Percentiles rank a stretch among this genome's conserved stretches.
phyloP scores from a whole-genome alignment of 37 sponge, comb jelly and placozoan genomes.

The Spongilla lacustris region DNA sequence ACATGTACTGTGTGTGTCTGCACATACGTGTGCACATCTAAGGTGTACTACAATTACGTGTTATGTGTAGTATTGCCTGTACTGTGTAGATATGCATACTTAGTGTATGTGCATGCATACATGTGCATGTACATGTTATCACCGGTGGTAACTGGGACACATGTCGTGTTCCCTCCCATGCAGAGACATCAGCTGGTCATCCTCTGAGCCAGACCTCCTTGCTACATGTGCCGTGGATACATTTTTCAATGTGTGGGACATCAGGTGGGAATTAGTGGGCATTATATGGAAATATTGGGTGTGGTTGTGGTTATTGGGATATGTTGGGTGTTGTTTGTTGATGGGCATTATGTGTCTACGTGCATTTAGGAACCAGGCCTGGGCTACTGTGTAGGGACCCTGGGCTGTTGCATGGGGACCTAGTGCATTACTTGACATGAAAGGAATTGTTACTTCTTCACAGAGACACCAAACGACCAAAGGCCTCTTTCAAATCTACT shows the following conservation, averaged over 20 bases:
- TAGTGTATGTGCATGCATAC: slow-evolving; percentile 9
- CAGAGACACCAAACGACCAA: slow-evolving; percentile 55
- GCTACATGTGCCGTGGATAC: slow-evolving; percentile 86
- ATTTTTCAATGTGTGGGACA: slow-evolving; percentile 87
- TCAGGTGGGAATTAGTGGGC: slow-evolving; percentile 65
- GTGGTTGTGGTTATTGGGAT: slow-evolving; percentile 9
- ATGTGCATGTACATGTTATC: not conserved
- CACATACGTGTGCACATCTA: too few relatives aligned
- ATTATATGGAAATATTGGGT: not conserved
- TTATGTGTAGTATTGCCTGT: too few relatives aligned
- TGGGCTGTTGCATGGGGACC: not conserved
- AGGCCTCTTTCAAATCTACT: slow-evolving; percentile 57
- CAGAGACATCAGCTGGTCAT: slow-evolving; percentile 89
- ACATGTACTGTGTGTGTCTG: too few relatives aligned
- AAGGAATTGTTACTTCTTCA: not conserved
- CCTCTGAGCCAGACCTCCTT: slow-evolving; percentile 55
- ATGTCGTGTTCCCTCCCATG: too few relatives aligned
- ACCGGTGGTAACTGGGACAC: too few relatives aligned
- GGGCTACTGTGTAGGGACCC: too few relatives aligned
- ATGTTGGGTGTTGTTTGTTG: not conserved
- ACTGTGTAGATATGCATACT: not conserved
- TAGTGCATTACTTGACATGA: too few relatives aligned
- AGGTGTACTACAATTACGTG: too few relatives aligned
- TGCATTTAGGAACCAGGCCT: too few relatives aligned
- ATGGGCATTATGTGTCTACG: not conserved